Evolutionary conservation across 2,888 invertebrate species (phyloP), one percentile per base, ranked within the genome.

Genomic region (Myopa tessellatipennis): DNA sequence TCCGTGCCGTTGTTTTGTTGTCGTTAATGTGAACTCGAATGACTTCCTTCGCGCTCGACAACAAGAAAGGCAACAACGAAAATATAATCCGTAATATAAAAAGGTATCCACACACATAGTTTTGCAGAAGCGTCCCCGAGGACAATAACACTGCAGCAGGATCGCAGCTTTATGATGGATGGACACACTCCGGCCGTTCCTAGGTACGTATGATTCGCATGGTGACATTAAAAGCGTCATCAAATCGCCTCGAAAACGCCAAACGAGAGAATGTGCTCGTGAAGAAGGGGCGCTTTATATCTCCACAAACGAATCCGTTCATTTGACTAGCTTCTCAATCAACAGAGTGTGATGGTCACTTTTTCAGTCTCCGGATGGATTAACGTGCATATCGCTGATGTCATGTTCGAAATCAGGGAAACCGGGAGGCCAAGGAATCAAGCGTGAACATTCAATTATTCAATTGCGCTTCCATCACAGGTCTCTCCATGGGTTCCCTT

Each of bases 11-110:
- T 60, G 63, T 26, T 26, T 67, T 69, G 60, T 68, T 77, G 76
- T 78, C 79, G 79, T 79, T 81, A 78, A 80, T 79, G 79, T 82
- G 81, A 82, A 82, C 82, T 77, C 79, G 67, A 82, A 82, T 82
- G 81, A 81, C 82, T 80, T 80, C 76, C 73, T 78, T 72, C n/a
- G 72, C 65, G n/a, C 38, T 73, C 12, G 14, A 45, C 8, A 40
- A 77, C 52, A 77, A 71, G 26, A 26, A 26, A 26, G 26, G 26
- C 52, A 71, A 45, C 36, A 18, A 52, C 12, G 26, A 14, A 14
- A 14, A 74, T 16, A 50, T 63, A 52, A 12, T 36, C 34, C 40
- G 40, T 10, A 52, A 38, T n/a, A 67, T 76, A 45, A 50, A 67
- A 67, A 38, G 67, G 36, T 18, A 65, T 45, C 5, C 68, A 50